phyloP scores from a whole-genome alignment of 2,888 invertebrate species.

The Aricia artaxerxes region DNA sequence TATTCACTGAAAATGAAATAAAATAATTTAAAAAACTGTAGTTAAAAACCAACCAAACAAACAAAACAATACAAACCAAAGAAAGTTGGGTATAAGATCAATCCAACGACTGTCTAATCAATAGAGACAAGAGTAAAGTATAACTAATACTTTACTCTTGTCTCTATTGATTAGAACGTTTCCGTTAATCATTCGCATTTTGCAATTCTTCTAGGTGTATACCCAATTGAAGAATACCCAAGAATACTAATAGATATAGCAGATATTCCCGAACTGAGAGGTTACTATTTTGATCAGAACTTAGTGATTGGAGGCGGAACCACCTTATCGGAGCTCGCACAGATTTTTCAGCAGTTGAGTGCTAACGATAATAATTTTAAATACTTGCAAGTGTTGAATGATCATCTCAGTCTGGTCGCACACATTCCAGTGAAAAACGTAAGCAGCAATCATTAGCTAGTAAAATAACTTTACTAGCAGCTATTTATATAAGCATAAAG shows the following conservation, averaged over 20 bases:
- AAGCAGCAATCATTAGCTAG: constrained; percentile 47
- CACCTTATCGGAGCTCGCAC: constrained; percentile 74
- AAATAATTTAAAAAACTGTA: no score
- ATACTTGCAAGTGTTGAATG: constrained; percentile 79
- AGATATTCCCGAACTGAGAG: constrained; percentile 77
- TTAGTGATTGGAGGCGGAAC: constrained; percentile 79
- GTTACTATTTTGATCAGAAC: constrained; percentile 55
- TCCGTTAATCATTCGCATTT: no score
- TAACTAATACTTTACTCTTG: no score
- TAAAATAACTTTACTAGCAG: neutral
- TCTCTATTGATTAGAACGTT: no score
- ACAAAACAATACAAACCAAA: no score
- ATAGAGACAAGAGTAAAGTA: no score
- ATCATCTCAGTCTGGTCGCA: constrained; percentile 84
- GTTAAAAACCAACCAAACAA: no score
- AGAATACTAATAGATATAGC: constrained; percentile 82
- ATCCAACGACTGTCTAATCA: no score
- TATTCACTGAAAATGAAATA: no score
- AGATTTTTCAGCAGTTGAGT: constrained; percentile 57
- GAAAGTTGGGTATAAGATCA: no score
- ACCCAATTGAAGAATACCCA: constrained; percentile 56
- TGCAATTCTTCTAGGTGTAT: constrained; percentile 57
- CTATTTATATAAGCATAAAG: neutral
- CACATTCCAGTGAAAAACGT: constrained; percentile 87
- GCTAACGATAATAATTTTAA: constrained; percentile 67